Conservation (phyloP, 2,113 vertebrate species). For the Notothenia coriiceps region DNA sequence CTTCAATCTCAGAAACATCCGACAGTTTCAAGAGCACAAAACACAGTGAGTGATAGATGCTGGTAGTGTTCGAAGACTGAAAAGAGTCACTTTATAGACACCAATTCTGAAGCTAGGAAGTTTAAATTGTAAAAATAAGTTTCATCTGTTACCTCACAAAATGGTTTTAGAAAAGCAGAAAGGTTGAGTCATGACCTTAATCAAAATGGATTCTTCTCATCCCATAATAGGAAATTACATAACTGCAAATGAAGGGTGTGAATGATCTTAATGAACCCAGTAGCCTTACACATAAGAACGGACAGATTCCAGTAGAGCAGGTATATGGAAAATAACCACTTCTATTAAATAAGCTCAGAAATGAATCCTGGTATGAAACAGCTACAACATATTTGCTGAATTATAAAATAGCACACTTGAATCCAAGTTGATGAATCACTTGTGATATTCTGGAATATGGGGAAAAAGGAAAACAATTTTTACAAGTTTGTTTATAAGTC, state of each 20-base stretch:
- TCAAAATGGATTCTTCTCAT: conserved; percentile 24
- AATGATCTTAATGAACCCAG: neutral
- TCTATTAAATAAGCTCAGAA: neutral
- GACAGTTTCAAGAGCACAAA: neutral
- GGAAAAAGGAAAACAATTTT: neutral
- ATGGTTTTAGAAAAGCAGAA: conserved; percentile 11
- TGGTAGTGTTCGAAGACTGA: neutral
- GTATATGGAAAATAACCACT: neutral
- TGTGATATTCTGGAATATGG: neutral
- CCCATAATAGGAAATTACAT: conserved; percentile 8
- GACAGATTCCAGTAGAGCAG: neutral
- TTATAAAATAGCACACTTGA: neutral
- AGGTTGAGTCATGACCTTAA: conserved; percentile 23
- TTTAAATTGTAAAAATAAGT: neutral
- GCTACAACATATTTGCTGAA: neutral
- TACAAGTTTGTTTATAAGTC: neutral
- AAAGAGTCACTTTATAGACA: neutral
- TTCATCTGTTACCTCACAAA: neutral
- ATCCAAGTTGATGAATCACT: neutral
- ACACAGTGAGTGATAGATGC: neutral
- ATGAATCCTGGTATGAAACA: neutral
- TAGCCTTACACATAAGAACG: neutral
- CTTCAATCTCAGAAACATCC: conserved; percentile 12
- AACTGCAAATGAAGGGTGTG: conserved; percentile 2
- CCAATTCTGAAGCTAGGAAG: neutral